Base-by-base conservation (phyloP, 2,888 invertebrate species). In the Andrena praecox region DNA sequence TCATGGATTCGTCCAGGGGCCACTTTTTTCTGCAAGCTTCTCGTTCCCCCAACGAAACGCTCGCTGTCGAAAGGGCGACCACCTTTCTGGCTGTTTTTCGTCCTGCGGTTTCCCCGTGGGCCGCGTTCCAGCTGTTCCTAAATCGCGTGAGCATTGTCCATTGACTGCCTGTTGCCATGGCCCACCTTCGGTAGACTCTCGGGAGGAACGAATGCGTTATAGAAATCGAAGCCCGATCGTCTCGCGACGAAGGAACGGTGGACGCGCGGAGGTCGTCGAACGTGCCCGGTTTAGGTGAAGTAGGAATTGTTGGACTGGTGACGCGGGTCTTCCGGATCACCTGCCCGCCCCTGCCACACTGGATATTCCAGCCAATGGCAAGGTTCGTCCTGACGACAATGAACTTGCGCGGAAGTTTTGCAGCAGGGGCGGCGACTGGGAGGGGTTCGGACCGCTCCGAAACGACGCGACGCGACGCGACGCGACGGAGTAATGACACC, bases 381-480 rank as follows among this genome's bases (percentile, higher is more conserved):
- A 85, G 82, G 85, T 88, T 87, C 83, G 80, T 82, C 81, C 72
- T 8, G 82, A 85, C 84, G 87, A 85, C 87, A 83, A 86, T 80
- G 83, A 84, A 87, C 85, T 86, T 84, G 88, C 77, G 77, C 87
- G 86, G 85, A 87, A 85, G 80, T 73, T 85, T 63, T 64, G 68
- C 70, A 29, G 48, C 74, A 72, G 60, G 78, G 80, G 59, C 73
- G 74, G 59, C 24, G 50, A 77, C 70, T 68, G 79, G 83, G 71
- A 70, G 78, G 60, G 81, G 67, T 71, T 86, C 71, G 10, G 77
- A 67, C 29, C 64, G 50, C 60, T 77, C 64, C 73, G 77, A 77
- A 79, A 66, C 68, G 35, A 20, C 20, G 20, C 68, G 35, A 72
- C 77, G 50, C 68, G 35, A 20, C 20, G 20, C 68, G 35, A 72